phyloP scores from a whole-genome alignment of 2,888 invertebrate genomes.

The Galerucella nymphaeae region DNA sequence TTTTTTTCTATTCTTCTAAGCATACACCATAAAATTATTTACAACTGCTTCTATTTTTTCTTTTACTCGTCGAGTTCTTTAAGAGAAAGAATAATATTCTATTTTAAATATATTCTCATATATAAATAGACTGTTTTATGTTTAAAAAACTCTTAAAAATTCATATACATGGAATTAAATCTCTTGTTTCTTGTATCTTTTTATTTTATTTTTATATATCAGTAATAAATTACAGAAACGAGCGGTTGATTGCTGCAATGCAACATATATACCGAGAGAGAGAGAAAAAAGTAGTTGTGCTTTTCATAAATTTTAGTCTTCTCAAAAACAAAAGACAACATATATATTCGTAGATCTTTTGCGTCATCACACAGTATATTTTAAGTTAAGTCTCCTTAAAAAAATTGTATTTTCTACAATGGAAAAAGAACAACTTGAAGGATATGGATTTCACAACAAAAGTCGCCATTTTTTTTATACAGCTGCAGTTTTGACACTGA shows the following conservation, averaged over 20 bases:
- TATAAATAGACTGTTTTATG: conserved; percentile 47
- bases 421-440: conserved; percentile 26
- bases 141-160: conserved; percentile 47
- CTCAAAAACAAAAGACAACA: conserved; percentile 29
- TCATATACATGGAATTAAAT: conserved; percentile 51
- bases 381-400: conserved; percentile 32
- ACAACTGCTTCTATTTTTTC: conserved; percentile 37
- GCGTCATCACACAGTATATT: conserved; percentile 32
- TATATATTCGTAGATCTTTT: conserved; percentile 32
- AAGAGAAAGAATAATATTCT: conserved; percentile 40
- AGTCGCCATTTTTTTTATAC: conserved; percentile 31
- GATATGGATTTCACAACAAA: conserved; percentile 26
- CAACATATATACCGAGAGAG: not conserved
- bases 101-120: conserved; percentile 38
- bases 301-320: conserved; percentile 36
- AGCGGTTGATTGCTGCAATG: not conserved
- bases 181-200: conserved; percentile 40
- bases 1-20: conserved; percentile 26
- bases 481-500: conserved; percentile 40
- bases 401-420: conserved; percentile 31
- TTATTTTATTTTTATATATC: conserved; percentile 9
- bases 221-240: conserved; percentile 19
- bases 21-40: conserved; percentile 44
- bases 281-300: conserved; percentile 54
- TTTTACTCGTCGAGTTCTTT: conserved; percentile 29